These are phyloP conservation scores for Amphipyra tragopoginis DNA, from an alignment of 2,888 invertebrate genomes.

Conservation along the genomic window DNA sequence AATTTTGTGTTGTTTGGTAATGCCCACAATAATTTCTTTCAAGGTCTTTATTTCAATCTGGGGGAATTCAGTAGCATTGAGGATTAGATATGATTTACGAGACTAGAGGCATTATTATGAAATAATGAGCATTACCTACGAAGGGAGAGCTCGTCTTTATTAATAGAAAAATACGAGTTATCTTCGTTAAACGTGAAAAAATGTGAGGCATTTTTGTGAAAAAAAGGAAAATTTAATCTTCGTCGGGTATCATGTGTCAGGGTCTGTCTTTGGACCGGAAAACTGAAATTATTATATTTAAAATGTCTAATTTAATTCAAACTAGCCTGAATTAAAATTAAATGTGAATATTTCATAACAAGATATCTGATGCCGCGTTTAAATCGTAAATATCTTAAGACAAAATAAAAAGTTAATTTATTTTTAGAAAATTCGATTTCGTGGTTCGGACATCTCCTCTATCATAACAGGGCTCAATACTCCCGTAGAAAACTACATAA, in stretches of 20 bases:
- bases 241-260: conserved; percentile 14
- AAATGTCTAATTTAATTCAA: conserved; percentile 4
- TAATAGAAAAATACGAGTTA: conserved; percentile 52
- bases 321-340: too few relatives aligned
- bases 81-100: conserved; percentile 69
- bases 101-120: conserved; percentile 63
- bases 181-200: conserved; percentile 30
- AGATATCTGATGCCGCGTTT: not conserved
- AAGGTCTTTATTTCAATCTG: conserved; percentile 72
- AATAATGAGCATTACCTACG: conserved; percentile 62
- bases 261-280: conserved; percentile 7
- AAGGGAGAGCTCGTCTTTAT: conserved; percentile 51
- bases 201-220: conserved; percentile 29
- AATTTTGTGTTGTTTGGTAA: conserved; percentile 76
- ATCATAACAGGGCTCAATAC: too few relatives aligned
- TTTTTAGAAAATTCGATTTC: too few relatives aligned
- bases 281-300: conserved; percentile 19
- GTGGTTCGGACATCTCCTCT: too few relatives aligned
- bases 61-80: conserved; percentile 60
- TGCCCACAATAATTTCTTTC: conserved; percentile 75
- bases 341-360: not conserved
- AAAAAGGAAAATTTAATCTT: conserved; percentile 11
- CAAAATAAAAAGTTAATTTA: too few relatives aligned
- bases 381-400: too few relatives aligned
- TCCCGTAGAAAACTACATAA: too few relatives aligned